Conservation (phyloP, 2,113 vertebrate species). For the Calonectris borealis region DNA sequence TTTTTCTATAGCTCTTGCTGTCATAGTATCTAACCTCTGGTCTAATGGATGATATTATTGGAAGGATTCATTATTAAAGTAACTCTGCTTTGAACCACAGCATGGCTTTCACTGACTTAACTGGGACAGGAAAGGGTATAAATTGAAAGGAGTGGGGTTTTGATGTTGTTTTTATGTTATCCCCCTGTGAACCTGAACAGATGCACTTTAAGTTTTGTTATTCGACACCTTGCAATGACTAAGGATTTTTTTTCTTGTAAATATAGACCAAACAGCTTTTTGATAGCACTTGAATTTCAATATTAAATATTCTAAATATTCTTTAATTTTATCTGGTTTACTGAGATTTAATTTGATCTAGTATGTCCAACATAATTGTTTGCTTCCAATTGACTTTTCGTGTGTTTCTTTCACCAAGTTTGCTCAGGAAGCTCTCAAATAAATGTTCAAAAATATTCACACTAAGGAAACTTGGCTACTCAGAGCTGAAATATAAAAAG, state of each 20-base stretch:
- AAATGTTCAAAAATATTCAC: neutral
- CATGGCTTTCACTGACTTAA: neutral
- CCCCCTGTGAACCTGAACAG: neutral
- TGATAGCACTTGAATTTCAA: neutral
- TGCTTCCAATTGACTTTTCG: neutral
- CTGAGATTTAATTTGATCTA: neutral
- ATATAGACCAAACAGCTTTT: neutral
- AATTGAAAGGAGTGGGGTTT: neutral
- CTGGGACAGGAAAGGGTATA: neutral
- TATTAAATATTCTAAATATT: neutral
- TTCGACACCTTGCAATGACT: neutral
- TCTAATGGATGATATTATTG: neutral
- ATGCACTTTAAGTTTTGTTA: neutral
- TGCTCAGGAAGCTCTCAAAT: neutral
- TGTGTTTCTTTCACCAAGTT: neutral
- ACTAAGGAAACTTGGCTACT: neutral
- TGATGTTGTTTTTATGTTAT: neutral
- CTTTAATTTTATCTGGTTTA: neutral
- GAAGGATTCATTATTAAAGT: neutral
- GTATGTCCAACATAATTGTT: neutral
- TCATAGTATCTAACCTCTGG: neutral
- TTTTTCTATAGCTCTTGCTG: constrained; percentile 5
- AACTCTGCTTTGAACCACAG: neutral
- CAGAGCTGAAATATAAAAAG: neutral
- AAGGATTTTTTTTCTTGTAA: neutral